Evolutionary conservation across 2,888 invertebrate genomes (phyloP), one percentile per base, ranked within the genome.

Genomic region (Amiota mariae): DNA sequence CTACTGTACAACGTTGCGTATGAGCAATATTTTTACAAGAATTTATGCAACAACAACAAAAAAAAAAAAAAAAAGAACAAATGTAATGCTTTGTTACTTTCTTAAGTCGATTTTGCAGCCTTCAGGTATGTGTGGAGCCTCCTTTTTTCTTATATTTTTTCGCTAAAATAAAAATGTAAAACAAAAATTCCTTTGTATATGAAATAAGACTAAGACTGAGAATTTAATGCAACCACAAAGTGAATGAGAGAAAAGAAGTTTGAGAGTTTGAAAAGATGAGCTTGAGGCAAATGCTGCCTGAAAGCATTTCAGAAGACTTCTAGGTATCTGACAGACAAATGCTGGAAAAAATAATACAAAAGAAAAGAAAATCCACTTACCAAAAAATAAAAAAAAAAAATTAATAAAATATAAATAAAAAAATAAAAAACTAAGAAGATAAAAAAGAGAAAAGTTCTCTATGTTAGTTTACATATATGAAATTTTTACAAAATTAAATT

Each of bases 401-500:
- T 36, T 12, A 70, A 13, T 4, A 9, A 56, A 63, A n/a, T n/a
- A n/a, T n/a, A n/a, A n/a, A n/a, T n/a, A n/a, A n/a, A n/a, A n/a
- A n/a, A n/a, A 54, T 63, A 48, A 67, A 57, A 54, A 68, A 8
- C 54, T n/a, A 54, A 54, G 20, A 18, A 18, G 20, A 10, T 18
- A 56, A 24, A 8, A 51, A 54, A 8, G 46, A 24, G 15, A 18
- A 9, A 51, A 70, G 36, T 36, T 36, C 36, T 36, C 36, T 18
- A 59, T 59, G 59, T 20, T 18, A 73, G 75, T 77, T 83, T 78
- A 81, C 83, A 79, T 81, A 85, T 78, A 36, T 36, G 36, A 36
- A 36, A 36, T 36, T 36, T 83, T 82, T 77, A 56, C 36, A 36
- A 85, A 83, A 85, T 85, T 82, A 79, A 83, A 83, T 83, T 82